Conservation (phyloP, 2,888 invertebrate species). For the Caenorhabditis sulstoni region DNA sequence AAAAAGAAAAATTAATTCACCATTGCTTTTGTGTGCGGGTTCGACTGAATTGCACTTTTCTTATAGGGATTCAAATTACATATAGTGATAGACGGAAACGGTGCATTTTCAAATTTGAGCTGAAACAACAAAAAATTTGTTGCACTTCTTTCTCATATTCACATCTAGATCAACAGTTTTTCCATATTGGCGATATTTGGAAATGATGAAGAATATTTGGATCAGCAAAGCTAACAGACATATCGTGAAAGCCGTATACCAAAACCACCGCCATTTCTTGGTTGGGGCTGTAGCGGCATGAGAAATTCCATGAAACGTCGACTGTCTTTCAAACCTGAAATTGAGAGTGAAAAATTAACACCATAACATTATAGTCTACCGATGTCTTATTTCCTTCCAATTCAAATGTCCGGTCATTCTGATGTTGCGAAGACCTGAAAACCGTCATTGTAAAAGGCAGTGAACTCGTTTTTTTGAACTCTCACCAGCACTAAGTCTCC, state of each 20-base stretch:
- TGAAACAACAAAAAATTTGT: constrained; percentile 59
- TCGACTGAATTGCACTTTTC: constrained; percentile 74
- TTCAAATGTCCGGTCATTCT: constrained; percentile 69
- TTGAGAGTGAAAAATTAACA: background rate
- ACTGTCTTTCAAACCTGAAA: constrained; percentile 69
- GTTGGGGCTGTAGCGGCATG: constrained; percentile 77
- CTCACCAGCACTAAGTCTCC: constrained; percentile 44
- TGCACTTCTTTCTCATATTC: constrained; percentile 36
- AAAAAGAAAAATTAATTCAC: constrained; percentile 55
- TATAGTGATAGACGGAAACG: constrained; percentile 79
- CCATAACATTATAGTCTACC: constrained; percentile 6
- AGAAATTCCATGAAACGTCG: constrained; percentile 74
- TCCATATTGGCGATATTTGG: constrained; percentile 74
- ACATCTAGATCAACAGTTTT: constrained; percentile 80
- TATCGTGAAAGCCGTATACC: constrained; percentile 75
- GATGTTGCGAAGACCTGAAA: constrained; percentile 70
- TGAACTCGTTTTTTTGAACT: constrained; percentile 10
- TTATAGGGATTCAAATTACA: constrained; percentile 80
- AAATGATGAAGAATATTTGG: constrained; percentile 75
- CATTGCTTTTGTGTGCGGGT: constrained; percentile 76
- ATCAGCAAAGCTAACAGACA: constrained; percentile 69
- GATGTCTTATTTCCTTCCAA: constrained; percentile 67
- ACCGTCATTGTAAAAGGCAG: background rate
- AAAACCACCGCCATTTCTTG: constrained; percentile 73
- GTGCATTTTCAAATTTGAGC: constrained; percentile 80